Base-by-base conservation (phyloP, 23 tunicate genomes). In the Styela plicata region DNA sequence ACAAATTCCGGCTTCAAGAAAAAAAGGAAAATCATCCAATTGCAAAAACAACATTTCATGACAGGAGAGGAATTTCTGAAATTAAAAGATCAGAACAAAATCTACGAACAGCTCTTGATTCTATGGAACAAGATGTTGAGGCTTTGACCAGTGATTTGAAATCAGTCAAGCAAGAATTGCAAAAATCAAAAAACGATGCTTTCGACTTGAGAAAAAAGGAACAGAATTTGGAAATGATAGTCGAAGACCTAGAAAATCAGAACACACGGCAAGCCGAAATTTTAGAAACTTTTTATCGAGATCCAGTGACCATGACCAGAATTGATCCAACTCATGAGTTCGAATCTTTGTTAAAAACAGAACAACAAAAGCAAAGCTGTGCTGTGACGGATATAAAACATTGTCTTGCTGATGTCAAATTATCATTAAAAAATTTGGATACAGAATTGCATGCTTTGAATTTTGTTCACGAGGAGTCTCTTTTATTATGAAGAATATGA, bases 11-110 rank as follows among this genome's bases (percentile, higher is more conserved):
- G 13, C 57, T 5, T 5, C 57, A 44, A 44, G 57, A 44, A 44
- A 44, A 44, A 13, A 44, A 44, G 13, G 37, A 71, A 26, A 31
- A 21, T 21, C 36, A 71, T 26, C 3, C 77, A 26, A 17, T 21
- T 21, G 7, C 34, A 5, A 71, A 26, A 21, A n/a, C 77, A 31
- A 32, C 37, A 19, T 34, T 71, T 3, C 77, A 71, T 28, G 77
- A 71, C 36, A 27, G 77, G 35, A 31, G 77, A 71, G 77, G 77
- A 19, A 71, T 71, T 16, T 71, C 77, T 21, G 77, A 71, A 30
- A 32, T 71, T 21, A 33, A 34, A 28, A 5, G 77, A 3, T 71
- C 77, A 3, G 77, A 71, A 29, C 32, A 30, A 32, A 30, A 71
- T 5, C 77, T 71, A 13, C 35, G 77, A 33, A 3, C 5, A 71